Evolutionary conservation across 2,888 invertebrate species (phyloP), one percentile per base, ranked within the genome.

Genomic region (Reticulitermes lucifugus): DNA sequence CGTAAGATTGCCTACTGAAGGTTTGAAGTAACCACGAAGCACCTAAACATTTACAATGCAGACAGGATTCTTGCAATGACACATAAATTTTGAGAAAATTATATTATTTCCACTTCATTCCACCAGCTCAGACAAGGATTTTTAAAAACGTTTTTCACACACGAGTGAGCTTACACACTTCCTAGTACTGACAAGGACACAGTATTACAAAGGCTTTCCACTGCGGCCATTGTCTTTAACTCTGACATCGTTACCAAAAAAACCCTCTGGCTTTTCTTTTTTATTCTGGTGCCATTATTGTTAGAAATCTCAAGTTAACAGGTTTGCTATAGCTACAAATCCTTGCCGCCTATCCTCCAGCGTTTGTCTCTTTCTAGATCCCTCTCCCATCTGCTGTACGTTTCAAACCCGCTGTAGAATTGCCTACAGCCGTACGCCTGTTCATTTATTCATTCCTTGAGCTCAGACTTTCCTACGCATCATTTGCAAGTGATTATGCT

Each of bases 271-370:
- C 14, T 73, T 41, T 9, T 71, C 29, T 25, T 35, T 71, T 35
- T 35, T 9, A 25, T 71, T 41, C 73, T 41, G 77, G 46, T n/a
- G n/a, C 46, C 77, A 46, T 77, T 77, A 77, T 77, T 77, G 77
- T 51, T 77, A 21, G n/a, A 9, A 77, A 77, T 77, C 77, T 10
- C 77, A 77, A 51, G 51, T 77, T 75, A 46, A 77, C 77, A 46
- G 43, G 77, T 51, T 77, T 77, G 46, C 46, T 46, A 77, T 21
- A 43, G 77, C 41, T 77, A 73, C 41, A 73, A 73, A 73, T 41
- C 71, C 73, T 41, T 73, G 14, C 73, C 73, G 21, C 41, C 41
- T 22, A 46, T 22, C 77, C 43, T 46, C 14, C 6, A 77, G 77
- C 77, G 3, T 41, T 73, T 41, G 73, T 21, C 41, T 41, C 73